Base-by-base conservation (phyloP, 2,797 vertebrate species). In the Falco novaeseelandiae region DNA sequence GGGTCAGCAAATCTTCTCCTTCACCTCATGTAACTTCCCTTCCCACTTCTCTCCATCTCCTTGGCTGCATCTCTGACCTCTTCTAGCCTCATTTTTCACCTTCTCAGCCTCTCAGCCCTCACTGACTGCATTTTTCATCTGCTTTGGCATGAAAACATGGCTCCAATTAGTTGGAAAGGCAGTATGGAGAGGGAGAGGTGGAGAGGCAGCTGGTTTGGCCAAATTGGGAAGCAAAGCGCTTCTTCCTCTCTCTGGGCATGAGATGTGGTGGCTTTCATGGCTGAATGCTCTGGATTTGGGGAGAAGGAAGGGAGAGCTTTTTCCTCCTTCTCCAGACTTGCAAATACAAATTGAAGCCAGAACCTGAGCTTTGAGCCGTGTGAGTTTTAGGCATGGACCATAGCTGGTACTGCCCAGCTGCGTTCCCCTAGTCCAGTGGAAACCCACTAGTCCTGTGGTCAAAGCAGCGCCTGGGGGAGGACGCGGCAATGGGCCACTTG, bases 31-130 rank as follows among this genome's bases (percentile, higher is more conserved):
- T 71, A 92, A 51, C 27, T 77, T 42, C 48, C 26, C 19, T 96
- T 55, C 61, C 38, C 42, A 38, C 58, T 86, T 71, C 46, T 86
- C 65, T 89, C 65, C 1, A 2, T 25, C 82, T 93, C 72, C 80
- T 49, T 1, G 8, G 22, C 54, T 87, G 67, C 61, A 89, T 89
- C 90, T 66, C 83, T 93, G 90, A 94, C 83, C 93, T 89, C 44
- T 44, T 30, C 29, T 34, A 81, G 58, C 25, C 36, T 93, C 61
- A 73, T 92, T 95, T 95, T 96, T 95, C 82, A 94, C 72, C 72
- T 95, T 49, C 94, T 81, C 65, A 74, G 36, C 40, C 44, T 83
- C 74, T 77, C 40, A 19, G 55, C 66, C 82, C 30, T 96, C 22
- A 1, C 49, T 3, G 4, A 10, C 66, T 76, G 82, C 65, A 63